A percentile compares a stretch with the other conserved stretches of the same genome.
These are phyloP conservation scores for Cabera pusaria DNA, from an alignment of 2,888 invertebrate species.

Conservation along the genomic window DNA sequence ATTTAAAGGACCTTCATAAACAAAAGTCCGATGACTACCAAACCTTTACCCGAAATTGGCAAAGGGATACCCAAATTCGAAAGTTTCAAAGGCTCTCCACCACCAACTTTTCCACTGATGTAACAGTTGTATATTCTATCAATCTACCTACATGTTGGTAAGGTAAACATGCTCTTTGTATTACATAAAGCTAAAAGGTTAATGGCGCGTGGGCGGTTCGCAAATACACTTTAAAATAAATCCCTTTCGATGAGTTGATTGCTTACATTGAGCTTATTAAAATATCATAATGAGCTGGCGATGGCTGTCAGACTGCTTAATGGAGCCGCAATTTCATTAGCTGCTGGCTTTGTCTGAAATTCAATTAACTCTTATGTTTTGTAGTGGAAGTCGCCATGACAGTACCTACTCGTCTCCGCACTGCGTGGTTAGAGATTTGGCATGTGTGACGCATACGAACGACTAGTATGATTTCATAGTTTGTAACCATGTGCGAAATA, in stretches of 20 bases:
- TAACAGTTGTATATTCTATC: too few species aligned
- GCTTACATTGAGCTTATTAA: constrained; percentile 22
- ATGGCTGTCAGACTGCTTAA: constrained; percentile 15
- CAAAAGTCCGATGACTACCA: too few species aligned
- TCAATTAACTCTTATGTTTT: constrained; percentile 36
- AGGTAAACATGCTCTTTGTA: background rate
- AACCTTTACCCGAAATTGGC: too few species aligned
- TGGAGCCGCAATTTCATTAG: constrained; percentile 18
- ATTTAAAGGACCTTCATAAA: too few species aligned
- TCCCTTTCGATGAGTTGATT: constrained; percentile 16
- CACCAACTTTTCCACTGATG: constrained; percentile 1
- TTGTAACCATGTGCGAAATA: too few species aligned
- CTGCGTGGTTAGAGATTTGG: constrained; percentile 5
- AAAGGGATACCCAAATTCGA: too few species aligned
- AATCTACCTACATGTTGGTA: too few species aligned
- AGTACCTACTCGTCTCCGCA: background rate
- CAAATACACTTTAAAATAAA: constrained; percentile 17
- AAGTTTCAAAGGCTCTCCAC: too few species aligned
- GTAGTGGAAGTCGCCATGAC: constrained; percentile 27
- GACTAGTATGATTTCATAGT: too few species aligned
- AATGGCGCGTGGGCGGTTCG: constrained; percentile 21
- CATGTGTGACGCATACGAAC: constrained; percentile 8
- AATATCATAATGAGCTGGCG: constrained; percentile 16
- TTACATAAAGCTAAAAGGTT: constrained; percentile 18
- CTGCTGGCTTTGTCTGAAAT: constrained; percentile 37